A percentile compares a stretch with the other conserved stretches of the same genome.
phyloP scores from a whole-genome alignment of 2,113 vertebrate genomes.

The Platysternon megacephalum region DNA sequence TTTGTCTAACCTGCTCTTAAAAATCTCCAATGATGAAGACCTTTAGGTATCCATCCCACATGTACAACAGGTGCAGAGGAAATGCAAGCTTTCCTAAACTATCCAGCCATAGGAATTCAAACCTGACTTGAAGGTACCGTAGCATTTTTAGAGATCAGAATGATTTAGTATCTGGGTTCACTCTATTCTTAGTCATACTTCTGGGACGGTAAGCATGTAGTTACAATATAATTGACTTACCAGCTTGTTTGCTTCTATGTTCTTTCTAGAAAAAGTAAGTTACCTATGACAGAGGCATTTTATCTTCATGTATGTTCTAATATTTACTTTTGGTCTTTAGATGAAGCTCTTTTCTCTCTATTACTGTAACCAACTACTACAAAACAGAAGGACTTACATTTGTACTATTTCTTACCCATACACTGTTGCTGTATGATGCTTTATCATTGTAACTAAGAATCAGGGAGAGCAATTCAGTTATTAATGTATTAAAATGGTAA shows the following conservation, averaged over 20 bases:
- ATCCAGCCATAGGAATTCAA: conserved; percentile 15
- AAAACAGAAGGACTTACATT: not conserved
- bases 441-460: not conserved
- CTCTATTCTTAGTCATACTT: not conserved
- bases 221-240: conserved; percentile 12
- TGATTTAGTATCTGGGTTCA: conserved; percentile 10
- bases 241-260: conserved; percentile 6
- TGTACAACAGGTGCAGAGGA: not conserved
- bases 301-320: not conserved
- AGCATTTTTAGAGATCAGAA: not conserved
- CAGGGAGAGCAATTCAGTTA: not conserved
- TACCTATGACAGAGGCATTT: not conserved
- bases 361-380: not conserved
- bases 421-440: not conserved
- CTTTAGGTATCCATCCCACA: not conserved
- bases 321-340: conserved; percentile 11
- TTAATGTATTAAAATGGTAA: not conserved
- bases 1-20: too few relatives aligned
- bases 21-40: not conserved
- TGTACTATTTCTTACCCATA: not conserved
- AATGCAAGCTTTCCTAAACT: conserved; percentile 27
- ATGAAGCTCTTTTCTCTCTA: not conserved
- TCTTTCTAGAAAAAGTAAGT: conserved; percentile 10
- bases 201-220: not conserved
- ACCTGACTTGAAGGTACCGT: not conserved